Evolutionary conservation across 2,888 invertebrate species (phyloP).

Genomic region (Pseudococcus viburni): DNA sequence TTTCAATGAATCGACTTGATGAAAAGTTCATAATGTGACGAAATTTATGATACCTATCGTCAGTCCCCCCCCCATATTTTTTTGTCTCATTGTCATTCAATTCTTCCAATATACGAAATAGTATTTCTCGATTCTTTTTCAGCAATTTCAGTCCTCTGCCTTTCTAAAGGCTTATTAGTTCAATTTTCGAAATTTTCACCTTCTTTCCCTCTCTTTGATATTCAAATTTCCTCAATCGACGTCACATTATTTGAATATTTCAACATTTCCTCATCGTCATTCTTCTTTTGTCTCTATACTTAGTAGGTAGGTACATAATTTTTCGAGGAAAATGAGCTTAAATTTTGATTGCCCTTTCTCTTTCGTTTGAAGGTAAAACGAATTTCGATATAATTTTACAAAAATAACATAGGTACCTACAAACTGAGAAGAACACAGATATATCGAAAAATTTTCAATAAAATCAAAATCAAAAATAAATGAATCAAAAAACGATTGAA

Average conservation of each 20-base stretch:
- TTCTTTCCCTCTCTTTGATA: neutral
- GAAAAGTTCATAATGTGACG: neutral
- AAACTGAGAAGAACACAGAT: too few species aligned
- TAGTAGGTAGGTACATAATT: too few species aligned
- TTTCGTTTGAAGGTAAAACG: too few species aligned
- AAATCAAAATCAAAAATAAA: too few species aligned
- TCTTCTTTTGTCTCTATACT: neutral
- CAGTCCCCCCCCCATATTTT: neutral
- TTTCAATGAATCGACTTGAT: neutral
- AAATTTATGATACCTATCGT: neutral
- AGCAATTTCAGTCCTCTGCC: neutral
- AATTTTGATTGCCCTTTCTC: too few species aligned
- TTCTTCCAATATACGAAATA: too few species aligned
- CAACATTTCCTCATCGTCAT: neutral
- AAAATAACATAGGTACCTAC: too few species aligned
- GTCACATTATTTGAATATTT: neutral
- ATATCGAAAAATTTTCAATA: too few species aligned
- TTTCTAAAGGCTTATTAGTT: neutral
- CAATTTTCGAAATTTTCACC: neutral
- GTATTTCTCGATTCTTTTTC: neutral
- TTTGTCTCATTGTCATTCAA: neutral
- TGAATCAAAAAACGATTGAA: too few species aligned
- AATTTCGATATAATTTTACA: too few species aligned
- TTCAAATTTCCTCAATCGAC: neutral
- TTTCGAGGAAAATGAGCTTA: too few species aligned